phyloP scores from a whole-genome alignment of 2,888 invertebrate genomes.

The Archaeoteleia sp. region DNA sequence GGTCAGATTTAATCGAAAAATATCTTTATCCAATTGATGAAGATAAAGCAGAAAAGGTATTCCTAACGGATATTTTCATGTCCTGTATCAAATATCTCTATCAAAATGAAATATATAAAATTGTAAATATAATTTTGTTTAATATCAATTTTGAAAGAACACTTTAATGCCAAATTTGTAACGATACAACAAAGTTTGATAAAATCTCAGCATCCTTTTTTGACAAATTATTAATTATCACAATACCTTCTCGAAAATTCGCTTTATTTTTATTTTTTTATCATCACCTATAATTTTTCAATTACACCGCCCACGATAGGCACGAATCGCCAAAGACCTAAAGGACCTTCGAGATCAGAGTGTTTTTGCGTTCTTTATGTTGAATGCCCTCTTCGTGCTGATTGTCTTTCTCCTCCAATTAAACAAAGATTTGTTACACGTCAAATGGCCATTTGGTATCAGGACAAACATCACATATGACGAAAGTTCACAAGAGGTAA shows the following conservation, averaged over 20 bases:
- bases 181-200: no score
- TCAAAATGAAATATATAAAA: no score
- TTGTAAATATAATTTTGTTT: no score
- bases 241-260: constrained; percentile 14
- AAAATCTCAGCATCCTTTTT: no score
- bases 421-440: constrained; percentile 96
- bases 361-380: constrained; percentile 98
- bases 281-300: constrained; percentile 16
- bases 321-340: constrained; percentile 91
- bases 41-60: constrained; percentile 93
- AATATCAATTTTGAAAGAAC: no score
- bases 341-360: constrained; percentile 96
- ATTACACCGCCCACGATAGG: constrained; percentile 77
- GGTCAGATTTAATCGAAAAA: constrained; percentile 95
- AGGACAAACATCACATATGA: constrained; percentile 95
- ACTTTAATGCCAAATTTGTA: no score
- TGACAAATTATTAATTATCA: no score
- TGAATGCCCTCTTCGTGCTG: constrained; percentile 98
- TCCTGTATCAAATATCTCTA: no score
- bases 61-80: not conserved
- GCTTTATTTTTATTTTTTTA: constrained; percentile 25
- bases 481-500: constrained; percentile 94
- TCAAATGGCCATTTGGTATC: constrained; percentile 97
- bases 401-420: constrained; percentile 98
- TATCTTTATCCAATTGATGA: constrained; percentile 96